A percentile compares a stretch with the other conserved stretches of the same genome.
phyloP scores from a whole-genome alignment of 2,888 invertebrate species.

The Mesorhabditis sp. region DNA sequence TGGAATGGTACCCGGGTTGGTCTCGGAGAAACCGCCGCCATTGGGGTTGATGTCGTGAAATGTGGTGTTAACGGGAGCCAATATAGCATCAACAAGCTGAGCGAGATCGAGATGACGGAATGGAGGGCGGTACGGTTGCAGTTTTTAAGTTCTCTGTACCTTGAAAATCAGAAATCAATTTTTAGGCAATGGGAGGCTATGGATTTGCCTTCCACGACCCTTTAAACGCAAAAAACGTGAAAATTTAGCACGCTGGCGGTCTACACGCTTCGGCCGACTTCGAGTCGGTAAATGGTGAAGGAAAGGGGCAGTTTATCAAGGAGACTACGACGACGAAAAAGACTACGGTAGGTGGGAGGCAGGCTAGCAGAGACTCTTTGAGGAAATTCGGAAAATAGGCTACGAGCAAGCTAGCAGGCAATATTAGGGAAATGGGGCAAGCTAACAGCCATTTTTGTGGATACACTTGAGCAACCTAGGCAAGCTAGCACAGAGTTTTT shows the following conservation, averaged over 20 bases:
- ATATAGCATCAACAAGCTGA: not conserved
- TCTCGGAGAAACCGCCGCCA: not conserved
- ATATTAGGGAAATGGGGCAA: no score
- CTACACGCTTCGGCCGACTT: not conserved
- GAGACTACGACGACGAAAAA: not conserved
- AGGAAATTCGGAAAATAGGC: no score
- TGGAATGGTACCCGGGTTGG: not conserved
- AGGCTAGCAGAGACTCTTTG: no score
- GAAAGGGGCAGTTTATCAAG: constrained; percentile 1
- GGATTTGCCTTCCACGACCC: no score
- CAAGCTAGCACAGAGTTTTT: no score
- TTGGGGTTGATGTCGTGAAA: not conserved
- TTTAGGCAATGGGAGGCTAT: no score
- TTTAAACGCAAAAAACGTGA: not conserved
- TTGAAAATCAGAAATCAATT: no score
- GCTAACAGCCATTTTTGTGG: no score
- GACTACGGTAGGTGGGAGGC: no score
- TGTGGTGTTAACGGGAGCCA: not conserved
- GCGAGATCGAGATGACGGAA: constrained; percentile 2
- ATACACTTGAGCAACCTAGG: no score
- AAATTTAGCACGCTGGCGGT: not conserved
- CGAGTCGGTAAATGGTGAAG: not conserved
- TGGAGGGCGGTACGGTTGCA: not conserved
- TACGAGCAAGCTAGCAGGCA: no score
- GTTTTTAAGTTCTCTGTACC: not conserved